phyloP scores from a whole-genome alignment of 1,140 invertebrate genomes.

The Saccostrea echinata region DNA sequence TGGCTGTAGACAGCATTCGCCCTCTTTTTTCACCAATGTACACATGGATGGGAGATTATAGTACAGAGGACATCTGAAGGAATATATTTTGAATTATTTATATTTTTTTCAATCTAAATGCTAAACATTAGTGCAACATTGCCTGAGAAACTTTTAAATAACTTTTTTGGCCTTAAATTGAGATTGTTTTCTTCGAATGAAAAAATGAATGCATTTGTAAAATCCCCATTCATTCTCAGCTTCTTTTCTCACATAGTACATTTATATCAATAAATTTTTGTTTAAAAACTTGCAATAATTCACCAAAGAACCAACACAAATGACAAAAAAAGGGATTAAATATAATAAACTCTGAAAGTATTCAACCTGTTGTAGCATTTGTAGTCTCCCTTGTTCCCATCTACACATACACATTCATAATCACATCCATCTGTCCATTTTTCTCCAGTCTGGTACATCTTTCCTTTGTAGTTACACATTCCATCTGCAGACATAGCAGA shows the following conservation, averaged over 20 bases:
- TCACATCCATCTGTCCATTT: conserved; percentile 67
- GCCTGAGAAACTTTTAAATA: too few relatives aligned
- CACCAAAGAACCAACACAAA: neutral
- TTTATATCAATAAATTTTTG: neutral
- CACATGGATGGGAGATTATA: conserved; percentile 72
- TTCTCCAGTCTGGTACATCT: conserved; percentile 57
- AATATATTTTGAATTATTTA: neutral
- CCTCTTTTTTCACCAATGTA: conserved; percentile 66
- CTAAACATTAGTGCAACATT: too few relatives aligned
- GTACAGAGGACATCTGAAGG: conserved; percentile 72
- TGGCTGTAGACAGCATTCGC: conserved; percentile 69
- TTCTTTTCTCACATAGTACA: neutral
- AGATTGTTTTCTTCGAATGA: too few relatives aligned
- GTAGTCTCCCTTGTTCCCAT: conserved; percentile 61
- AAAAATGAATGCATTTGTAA: too few relatives aligned
- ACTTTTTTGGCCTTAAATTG: too few relatives aligned
- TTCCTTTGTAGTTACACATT: conserved; percentile 62
- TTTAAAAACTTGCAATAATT: neutral
- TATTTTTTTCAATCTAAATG: too few relatives aligned
- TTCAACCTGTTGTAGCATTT: conserved; percentile 61
- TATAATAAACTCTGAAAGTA: neutral
- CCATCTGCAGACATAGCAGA: conserved; percentile 45
- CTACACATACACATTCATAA: conserved; percentile 66
- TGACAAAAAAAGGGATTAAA: neutral
- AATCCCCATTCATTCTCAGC: neutral